Evolutionary conservation across 2,797 vertebrate genomes (phyloP), one percentile per base, ranked within the genome.

Genomic region (Scarus forsteni): DNA sequence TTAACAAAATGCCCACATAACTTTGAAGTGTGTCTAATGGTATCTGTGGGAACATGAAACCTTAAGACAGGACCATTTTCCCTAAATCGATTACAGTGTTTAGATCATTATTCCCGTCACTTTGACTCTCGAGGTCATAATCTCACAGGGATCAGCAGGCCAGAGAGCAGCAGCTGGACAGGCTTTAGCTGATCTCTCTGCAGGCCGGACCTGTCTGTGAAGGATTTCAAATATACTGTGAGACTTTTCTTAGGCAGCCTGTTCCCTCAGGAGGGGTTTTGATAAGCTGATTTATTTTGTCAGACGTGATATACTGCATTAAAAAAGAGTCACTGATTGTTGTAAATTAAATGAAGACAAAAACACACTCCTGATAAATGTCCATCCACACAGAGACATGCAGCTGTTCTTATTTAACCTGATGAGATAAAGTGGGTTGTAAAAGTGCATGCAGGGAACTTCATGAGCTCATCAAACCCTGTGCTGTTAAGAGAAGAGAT

Each of bases 111-210:
- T 74, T 81, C 46, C 68, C 57, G 59, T 62, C 38, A 50, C 44
- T 77, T 63, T 7, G 46, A 10, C 48, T 59, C 35, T 66, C 38
- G 10, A 6, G 38, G 1, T 27, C 16, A 19, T 54, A 60, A 77
- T 82, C 58, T 79, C 51, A 36, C 52, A 66, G 62, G 12, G 1
- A 70, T 79, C 70, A 66, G 43, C 0, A 15, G 16, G 49, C 77
- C 78, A 46, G 56, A 72, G 57, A 8, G 60, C 52, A 82, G 66
- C 88, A 79, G 88, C 86, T 84, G 83, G 58, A 66, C 61, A 27
- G 58, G 39, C 13, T 77, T 78, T 54, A 49, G 76, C 53, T n/a
- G 7, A 56, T 69, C 14, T 43, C 48, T 50, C 12, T 36, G 0
- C n/a, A 62, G 14, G 14, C 27, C 54, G 53, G 54, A 66, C 12